These are phyloP conservation scores for Caradrina kadenii DNA, from an alignment of 2,888 invertebrate species.

Conservation along the genomic window DNA sequence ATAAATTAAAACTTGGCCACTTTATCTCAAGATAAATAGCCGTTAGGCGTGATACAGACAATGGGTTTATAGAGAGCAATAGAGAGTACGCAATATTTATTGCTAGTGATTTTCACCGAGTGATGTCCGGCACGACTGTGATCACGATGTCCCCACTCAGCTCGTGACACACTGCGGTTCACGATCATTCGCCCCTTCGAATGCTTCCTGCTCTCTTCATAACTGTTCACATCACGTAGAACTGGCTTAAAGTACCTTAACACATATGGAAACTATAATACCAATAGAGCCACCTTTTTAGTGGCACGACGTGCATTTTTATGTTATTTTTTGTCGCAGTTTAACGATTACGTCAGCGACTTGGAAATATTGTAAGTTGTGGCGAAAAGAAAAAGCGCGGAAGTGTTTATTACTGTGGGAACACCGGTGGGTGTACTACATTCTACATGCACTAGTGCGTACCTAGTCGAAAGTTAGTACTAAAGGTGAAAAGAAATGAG, in stretches of 20 bases:
- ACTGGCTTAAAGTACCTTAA: slow-evolving; percentile 24
- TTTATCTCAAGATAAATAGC: slow-evolving; percentile 56
- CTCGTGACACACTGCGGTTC: slow-evolving; percentile 77
- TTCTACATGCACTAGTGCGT: not conserved
- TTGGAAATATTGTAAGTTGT: slow-evolving; percentile 1
- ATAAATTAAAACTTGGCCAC: slow-evolving; percentile 33
- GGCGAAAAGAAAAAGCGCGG: slow-evolving; percentile 38
- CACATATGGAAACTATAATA: slow-evolving; percentile 40
- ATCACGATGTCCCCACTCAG: slow-evolving; percentile 58
- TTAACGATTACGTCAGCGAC: slow-evolving; percentile 31
- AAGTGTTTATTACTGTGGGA: slow-evolving; percentile 41
- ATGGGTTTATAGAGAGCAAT: slow-evolving; percentile 52
- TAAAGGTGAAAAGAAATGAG: not conserved
- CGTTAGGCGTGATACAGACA: slow-evolving; percentile 58
- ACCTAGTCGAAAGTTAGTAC: not conserved
- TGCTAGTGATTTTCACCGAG: slow-evolving; percentile 70
- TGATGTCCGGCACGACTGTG: slow-evolving; percentile 77
- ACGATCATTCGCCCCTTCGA: slow-evolving; percentile 57
- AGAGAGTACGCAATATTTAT: slow-evolving; percentile 72
- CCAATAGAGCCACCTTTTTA: slow-evolving; percentile 12
- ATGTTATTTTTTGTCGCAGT: slow-evolving; percentile 27
- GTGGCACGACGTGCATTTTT: slow-evolving; percentile 39
- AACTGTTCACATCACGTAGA: slow-evolving; percentile 60
- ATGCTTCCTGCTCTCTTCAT: slow-evolving; percentile 52
- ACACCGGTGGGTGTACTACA: slow-evolving; percentile 12